These are phyloP conservation scores for Lasioglossum oenotherae DNA, from an alignment of 2,888 invertebrate species.

Conservation along the genomic window DNA sequence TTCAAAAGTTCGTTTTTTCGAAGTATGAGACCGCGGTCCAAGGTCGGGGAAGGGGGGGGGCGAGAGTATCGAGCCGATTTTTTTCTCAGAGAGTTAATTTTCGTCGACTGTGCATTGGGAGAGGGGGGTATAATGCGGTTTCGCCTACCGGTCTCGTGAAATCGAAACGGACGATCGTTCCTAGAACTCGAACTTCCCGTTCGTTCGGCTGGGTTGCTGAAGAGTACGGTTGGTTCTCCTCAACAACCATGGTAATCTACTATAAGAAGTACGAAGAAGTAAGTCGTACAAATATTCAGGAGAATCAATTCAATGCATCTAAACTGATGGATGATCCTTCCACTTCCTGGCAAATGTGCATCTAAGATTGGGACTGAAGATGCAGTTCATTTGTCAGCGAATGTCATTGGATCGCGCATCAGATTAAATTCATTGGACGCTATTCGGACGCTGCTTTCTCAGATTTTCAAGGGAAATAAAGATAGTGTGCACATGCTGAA, in stretches of 20 bases:
- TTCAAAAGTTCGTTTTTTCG: background rate
- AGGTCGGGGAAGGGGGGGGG: background rate
- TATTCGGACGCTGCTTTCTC: no score
- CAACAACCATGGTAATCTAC: background rate
- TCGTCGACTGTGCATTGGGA: background rate
- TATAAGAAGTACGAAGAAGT: no score
- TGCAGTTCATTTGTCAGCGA: no score
- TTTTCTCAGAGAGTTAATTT: slow-evolving; percentile 9
- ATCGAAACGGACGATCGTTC: slow-evolving; percentile 25
- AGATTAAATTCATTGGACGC: no score
- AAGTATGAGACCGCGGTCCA: slow-evolving; percentile 1
- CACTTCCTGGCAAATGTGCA: no score
- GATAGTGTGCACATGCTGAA: no score
- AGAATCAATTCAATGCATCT: no score
- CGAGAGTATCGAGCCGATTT: background rate
- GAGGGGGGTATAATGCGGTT: background rate
- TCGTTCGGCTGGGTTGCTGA: background rate
- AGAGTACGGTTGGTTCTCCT: background rate
- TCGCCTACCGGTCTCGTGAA: slow-evolving; percentile 17
- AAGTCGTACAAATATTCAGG: no score
- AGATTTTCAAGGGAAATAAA: no score
- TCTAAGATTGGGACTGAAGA: no score
- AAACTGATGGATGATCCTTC: no score
- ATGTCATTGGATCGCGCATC: no score
- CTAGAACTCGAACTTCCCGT: background rate